Evolutionary conservation across 2,888 invertebrate species (phyloP).

Genomic region (Caenorhabditis plicata): DNA sequence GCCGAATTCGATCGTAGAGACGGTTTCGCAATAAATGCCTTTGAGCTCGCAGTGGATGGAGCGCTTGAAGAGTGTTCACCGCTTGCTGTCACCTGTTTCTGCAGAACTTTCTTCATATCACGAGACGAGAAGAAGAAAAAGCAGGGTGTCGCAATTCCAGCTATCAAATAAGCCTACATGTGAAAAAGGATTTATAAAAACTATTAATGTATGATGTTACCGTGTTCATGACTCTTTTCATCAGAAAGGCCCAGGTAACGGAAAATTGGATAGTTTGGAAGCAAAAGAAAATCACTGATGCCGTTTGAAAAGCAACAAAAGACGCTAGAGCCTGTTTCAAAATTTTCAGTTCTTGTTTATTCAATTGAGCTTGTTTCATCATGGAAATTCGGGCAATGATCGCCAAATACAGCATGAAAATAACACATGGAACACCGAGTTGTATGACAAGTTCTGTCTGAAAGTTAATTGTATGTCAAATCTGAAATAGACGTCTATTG

Average conservation of each 20-base stretch:
- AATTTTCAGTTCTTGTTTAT: slow-evolving; percentile 19
- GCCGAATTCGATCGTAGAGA: too few relatives aligned
- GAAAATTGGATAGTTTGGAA: slow-evolving; percentile 19
- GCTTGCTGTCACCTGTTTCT: too few relatives aligned
- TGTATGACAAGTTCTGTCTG: slow-evolving; percentile 19
- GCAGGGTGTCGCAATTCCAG: too few relatives aligned
- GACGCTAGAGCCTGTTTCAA: slow-evolving; percentile 17
- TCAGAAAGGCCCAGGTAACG: slow-evolving; percentile 12
- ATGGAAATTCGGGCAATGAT: slow-evolving; percentile 10
- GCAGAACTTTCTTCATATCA: too few relatives aligned
- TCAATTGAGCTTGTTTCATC: slow-evolving; percentile 6
- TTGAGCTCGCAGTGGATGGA: too few relatives aligned
- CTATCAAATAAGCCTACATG: too few relatives aligned
- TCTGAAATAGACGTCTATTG: neutral
- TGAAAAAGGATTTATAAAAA: too few relatives aligned
- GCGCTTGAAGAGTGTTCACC: too few relatives aligned
- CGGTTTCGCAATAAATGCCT: too few relatives aligned
- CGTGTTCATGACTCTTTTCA: slow-evolving; percentile 27
- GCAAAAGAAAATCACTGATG: slow-evolving; percentile 20
- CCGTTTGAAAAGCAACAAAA: slow-evolving; percentile 14
- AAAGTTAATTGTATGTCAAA: too few relatives aligned
- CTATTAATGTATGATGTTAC: too few relatives aligned
- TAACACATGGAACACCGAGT: slow-evolving; percentile 6
- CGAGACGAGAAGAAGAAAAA: too few relatives aligned
- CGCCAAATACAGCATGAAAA: slow-evolving; percentile 13